Evolutionary conservation across 1,140 invertebrate species (phyloP), one percentile per base, ranked within the genome.

Genomic region (Melipona quadrifasciata): DNA sequence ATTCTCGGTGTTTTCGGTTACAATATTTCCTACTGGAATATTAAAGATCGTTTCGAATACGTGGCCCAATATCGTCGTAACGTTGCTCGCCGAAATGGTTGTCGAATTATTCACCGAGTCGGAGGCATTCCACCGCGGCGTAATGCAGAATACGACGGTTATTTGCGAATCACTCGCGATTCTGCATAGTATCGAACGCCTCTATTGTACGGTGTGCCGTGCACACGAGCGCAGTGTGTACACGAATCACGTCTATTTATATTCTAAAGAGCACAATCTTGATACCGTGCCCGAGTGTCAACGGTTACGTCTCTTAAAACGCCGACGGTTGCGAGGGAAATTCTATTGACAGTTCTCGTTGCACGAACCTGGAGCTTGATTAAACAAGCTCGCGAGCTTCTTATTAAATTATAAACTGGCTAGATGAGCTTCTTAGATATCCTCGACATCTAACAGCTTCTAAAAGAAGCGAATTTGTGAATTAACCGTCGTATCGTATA

Each of bases 101-200:
- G n/a, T 24, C 31, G 65, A 84, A 84, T 84, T 76, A 77, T 82
- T 58, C 57, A 61, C 65, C 19, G 55, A 61, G 70, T 53, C 74
- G n/a, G 39, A 39, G 27, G 2, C 39, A 27, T 84, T 84, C 65
- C 14, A 71, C 27, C 71, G 5, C 53, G 39, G 39, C 39, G 34
- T 47, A 24, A 64, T 27, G n/a, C 31, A 24, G 27, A 17, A 10
- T n/a, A 68, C 58, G 51, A 27, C 55, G 58, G 64, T 71, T 88
- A 87, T 88, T 89, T 86, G 80, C 88, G 88, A 83, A 88, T 89
- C 80, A 31, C 57, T 80, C 84, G 64, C 87, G 77, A 89, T 88
- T 86, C 87, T 83, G 85, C 79, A 72, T 51, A 67, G 84, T 77
- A 88, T 88, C 68, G 84, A 21, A 76, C 73, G 74, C 64, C 64